These are phyloP conservation scores for Anneissia japonica DNA, from an alignment of 35 echinoderm and acorn worm species.

Conservation along the genomic window DNA sequence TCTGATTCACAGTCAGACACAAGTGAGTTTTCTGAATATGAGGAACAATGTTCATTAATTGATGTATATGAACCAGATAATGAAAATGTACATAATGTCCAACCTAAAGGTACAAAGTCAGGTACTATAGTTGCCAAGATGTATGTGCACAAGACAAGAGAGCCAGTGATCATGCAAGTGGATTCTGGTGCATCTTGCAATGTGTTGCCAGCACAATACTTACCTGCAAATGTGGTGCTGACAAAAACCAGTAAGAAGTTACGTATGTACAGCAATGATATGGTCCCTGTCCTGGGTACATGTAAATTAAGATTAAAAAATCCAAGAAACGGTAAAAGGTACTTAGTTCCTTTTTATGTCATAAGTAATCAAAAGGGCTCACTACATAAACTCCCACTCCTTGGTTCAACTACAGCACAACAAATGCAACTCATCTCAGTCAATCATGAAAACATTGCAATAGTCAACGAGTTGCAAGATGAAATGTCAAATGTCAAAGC, in stretches of 20 bases:
- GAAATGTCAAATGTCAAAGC: background rate
- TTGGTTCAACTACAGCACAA: constrained; percentile 32
- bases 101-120: background rate
- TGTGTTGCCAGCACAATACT: constrained; percentile 3
- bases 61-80: constrained; percentile 18
- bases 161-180: constrained; percentile 20
- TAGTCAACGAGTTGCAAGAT: background rate
- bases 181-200: constrained; percentile 45
- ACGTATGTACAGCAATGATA: constrained; percentile 28
- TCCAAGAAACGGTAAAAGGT: constrained; percentile 7
- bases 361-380: background rate
- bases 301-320: constrained; percentile 19
- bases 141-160: background rate
- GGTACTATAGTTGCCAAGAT: background rate
- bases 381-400: constrained; percentile 17
- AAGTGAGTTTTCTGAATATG: too few relatives aligned
- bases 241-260: constrained; percentile 2
- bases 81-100: background rate
- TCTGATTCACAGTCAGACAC: background rate
- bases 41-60: background rate
- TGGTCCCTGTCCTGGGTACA: constrained; percentile 9
- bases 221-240: background rate
- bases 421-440: constrained; percentile 50
- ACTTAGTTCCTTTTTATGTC: constrained; percentile 22
- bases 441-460: constrained; percentile 27